Evolutionary conservation across 2,113 vertebrate species (phyloP).

Genomic region (Hemiprocne comata): DNA sequence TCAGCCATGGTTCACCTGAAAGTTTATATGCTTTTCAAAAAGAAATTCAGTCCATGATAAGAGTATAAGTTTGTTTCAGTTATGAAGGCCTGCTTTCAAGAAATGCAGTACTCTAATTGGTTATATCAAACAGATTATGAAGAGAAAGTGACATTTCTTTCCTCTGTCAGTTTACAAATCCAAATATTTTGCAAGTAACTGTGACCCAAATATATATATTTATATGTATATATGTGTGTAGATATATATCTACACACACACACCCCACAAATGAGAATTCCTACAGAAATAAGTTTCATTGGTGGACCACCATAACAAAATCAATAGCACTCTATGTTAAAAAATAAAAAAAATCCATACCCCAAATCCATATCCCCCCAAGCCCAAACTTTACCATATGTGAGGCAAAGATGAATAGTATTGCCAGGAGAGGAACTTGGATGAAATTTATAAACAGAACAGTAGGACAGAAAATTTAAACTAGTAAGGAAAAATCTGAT

Average conservation of each 20-base stretch:
- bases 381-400: background rate
- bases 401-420: background rate
- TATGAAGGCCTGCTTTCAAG: background rate
- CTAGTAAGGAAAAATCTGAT: background rate
- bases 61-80: background rate
- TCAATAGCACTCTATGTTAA: background rate
- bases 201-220: background rate
- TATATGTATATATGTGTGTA: background rate
- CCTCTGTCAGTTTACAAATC: background rate
- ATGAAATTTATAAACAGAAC: background rate
- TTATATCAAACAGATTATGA: background rate
- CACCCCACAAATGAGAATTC: background rate
- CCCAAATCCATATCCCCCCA: background rate
- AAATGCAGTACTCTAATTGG: background rate
- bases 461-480: background rate
- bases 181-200: background rate
- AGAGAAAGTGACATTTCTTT: background rate
- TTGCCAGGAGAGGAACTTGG: background rate
- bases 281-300: background rate
- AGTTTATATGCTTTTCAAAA: background rate
- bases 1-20: background rate
- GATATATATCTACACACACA: no score
- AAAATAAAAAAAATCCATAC: background rate
- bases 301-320: background rate
- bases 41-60: background rate